phyloP scores from a whole-genome alignment of 2,888 invertebrate species.

The Punctoribates punctum region DNA sequence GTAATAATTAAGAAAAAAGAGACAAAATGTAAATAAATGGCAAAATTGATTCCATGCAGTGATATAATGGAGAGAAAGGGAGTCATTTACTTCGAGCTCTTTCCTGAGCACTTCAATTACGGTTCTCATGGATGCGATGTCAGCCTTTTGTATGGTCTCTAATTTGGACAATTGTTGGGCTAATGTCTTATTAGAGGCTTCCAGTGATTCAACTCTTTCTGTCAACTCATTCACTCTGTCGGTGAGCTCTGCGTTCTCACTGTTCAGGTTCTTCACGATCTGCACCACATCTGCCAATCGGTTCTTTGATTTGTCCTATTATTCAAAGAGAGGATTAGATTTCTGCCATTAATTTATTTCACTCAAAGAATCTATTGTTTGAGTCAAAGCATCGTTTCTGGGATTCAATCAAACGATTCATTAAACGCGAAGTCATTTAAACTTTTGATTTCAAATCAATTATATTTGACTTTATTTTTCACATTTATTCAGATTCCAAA shows the following conservation, averaged over 20 bases:
- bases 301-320: slow-evolving; percentile 33
- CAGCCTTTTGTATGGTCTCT: slow-evolving; percentile 39
- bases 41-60: too few species aligned
- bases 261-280: slow-evolving; percentile 40
- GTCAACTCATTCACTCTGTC: slow-evolving; percentile 41
- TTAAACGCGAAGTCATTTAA: too few species aligned
- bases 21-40: neutral
- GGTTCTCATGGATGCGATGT: slow-evolving; percentile 39
- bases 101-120: slow-evolving; percentile 39
- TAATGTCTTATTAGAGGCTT: slow-evolving; percentile 17
- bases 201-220: slow-evolving; percentile 30
- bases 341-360: too few species aligned
- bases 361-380: too few species aligned
- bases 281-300: slow-evolving; percentile 35
- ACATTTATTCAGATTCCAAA: too few species aligned
- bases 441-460: too few species aligned
- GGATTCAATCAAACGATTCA: too few species aligned
- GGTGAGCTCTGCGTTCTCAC: slow-evolving; percentile 40
- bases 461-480: too few species aligned
- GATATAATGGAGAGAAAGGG: too few species aligned
- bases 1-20: neutral
- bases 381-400: too few species aligned
- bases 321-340: too few species aligned
- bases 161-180: slow-evolving; percentile 21
- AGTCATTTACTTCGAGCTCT: slow-evolving; percentile 37